Base-by-base conservation (phyloP, 1,140 invertebrate genomes). In the Pemphigus obesinymphae region DNA sequence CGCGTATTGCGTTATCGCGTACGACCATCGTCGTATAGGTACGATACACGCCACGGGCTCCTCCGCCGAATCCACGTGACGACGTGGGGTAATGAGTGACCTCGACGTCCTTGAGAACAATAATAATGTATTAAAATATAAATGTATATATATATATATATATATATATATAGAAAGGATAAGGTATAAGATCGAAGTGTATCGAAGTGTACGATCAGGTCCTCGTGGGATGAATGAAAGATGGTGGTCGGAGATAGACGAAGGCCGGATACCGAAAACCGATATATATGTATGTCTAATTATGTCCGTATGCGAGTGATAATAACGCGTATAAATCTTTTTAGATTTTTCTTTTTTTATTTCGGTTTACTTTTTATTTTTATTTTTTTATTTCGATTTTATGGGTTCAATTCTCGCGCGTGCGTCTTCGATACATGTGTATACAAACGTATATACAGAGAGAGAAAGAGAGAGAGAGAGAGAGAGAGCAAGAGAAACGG, bases 171-270 rank as follows among this genome's bases (percentile, higher is more conserved):
- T n/a, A n/a, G n/a, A n/a, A n/a, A n/a, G n/a, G n/a, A n/a, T n/a
- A n/a, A n/a, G n/a, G n/a, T n/a, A n/a, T n/a, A n/a, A n/a, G n/a
- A n/a, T n/a, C n/a, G n/a, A n/a, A n/a, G n/a, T n/a, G n/a, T n/a
- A n/a, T n/a, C n/a, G n/a, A 34, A 2, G 31, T 37, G 66, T 23
- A 43, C 3, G 40, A 29, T 17, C 68, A 23, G 29, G 6, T 53
- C 20, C 8, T n/a, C 53, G 75, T 80, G 55, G 75, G 55, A 80
- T 80, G 75, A 80, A 80, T 80, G 75, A 80, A 80, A 80, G 75
- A 80, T 80, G 20, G 53, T 80, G 31, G 75, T 43, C 37, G n/a
- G 37, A 34, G 75, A 80, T 80, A 78, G n/a, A 3, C 29, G 8
- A 31, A 31, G 13, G 68, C 5, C 23, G 66, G 26, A 48, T n/a